Evolutionary conservation across 2,888 invertebrate genomes (phyloP), one percentile per base, ranked within the genome.

Genomic region (Metalampra italica): DNA sequence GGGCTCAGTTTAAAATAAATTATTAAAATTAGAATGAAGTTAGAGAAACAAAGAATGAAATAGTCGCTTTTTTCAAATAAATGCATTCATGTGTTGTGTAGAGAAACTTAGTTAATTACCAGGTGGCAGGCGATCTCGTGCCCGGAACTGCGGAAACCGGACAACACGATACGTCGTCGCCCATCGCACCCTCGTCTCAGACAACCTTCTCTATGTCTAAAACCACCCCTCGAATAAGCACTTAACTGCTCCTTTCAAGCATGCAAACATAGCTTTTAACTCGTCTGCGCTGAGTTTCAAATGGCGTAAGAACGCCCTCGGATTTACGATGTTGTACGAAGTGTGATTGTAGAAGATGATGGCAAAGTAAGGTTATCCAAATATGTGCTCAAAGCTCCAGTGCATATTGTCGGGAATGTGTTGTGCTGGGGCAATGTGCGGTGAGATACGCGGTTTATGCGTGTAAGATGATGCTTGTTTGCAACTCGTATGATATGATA

Each of bases 391-490:
- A 71, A 84, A 75, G 75, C 75, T 78, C 71, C 70, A 73, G 75
- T 64, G 65, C 69, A 78, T 79, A 86, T 79, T 78, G 87, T 85
- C 68, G 77, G 76, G 64, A 84, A 78, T 85, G 79, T 78, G 73
- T 75, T 80, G 83, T 22, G 66, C 59, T 53, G 50, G 53, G 54
- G 54, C 56, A 58, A 69, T 70, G 73, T 36, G 14, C 59, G 75
- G 72, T 65, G 72, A 70, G 82, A 82, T 85, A 82, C 68, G 75
- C 76, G 85, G 84, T 86, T 87, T 87, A 87, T 84, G 85, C 78
- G 81, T 87, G 87, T 87, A 86, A 87, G 87, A 88, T 87, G 88
- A 88, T 78, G 88, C 85, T 88, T 87, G 88, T 89, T 89, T 82
- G 73, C 60, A 75, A 83, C 83, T 78, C 78, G 70, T 73, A 72